These are phyloP conservation scores for Arizona elegans DNA, from an alignment of 2,113 vertebrate species.

Conservation along the genomic window DNA sequence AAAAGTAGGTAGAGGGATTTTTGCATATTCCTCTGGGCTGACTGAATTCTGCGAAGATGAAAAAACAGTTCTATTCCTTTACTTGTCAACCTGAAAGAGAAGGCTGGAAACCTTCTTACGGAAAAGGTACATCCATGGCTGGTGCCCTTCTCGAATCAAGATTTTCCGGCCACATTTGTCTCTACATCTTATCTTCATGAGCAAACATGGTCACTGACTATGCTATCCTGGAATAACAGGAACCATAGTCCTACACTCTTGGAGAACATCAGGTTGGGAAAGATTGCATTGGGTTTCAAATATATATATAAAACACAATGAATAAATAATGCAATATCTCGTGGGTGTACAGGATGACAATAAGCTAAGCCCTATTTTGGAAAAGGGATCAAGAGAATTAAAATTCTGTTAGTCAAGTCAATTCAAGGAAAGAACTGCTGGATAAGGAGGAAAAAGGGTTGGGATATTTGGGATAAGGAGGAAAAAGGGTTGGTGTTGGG, in stretches of 20 bases:
- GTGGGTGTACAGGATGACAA: constrained; percentile 61
- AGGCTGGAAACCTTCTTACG: constrained; percentile 44
- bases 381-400: constrained; percentile 11
- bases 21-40: constrained; percentile 72
- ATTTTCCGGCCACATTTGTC: not conserved
- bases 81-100: constrained; percentile 42
- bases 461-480: constrained; percentile 30
- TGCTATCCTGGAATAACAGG: not conserved
- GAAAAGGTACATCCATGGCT: constrained; percentile 54
- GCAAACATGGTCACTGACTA: not conserved
- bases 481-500: constrained; percentile 37
- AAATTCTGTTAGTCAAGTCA: constrained; percentile 38
- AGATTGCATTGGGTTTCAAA: constrained; percentile 13
- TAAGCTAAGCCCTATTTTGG: constrained; percentile 50
- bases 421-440: constrained; percentile 36
- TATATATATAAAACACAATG: constrained; percentile 33
- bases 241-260: not conserved
- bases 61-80: constrained; percentile 58
- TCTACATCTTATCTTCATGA: not conserved
- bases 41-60: constrained; percentile 58
- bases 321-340: constrained; percentile 61
- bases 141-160: not conserved
- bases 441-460: constrained; percentile 22
- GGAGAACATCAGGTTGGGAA: not conserved
- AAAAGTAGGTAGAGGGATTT: constrained; percentile 61